A percentile compares a stretch with the other conserved stretches of the same genome.
phyloP scores from a whole-genome alignment of 2,888 invertebrate genomes.

The Anaspis maculata region DNA sequence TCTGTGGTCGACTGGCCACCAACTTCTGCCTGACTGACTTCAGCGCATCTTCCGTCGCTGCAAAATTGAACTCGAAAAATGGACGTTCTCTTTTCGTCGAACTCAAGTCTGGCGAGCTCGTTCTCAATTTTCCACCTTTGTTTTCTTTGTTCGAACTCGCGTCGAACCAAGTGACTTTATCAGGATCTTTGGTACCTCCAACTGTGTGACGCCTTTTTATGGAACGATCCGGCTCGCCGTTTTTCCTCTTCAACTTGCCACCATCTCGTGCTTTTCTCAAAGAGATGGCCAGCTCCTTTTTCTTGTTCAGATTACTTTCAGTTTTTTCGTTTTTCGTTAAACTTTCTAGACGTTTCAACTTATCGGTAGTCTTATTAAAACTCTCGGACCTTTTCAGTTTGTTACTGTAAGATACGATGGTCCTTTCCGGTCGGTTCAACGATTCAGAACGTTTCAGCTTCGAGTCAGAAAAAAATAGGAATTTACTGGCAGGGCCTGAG shows the following conservation, averaged over 20 bases:
- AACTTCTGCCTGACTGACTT: conserved; percentile 42
- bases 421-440: conserved; percentile 49
- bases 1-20: conserved; percentile 43
- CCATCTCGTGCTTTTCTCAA: conserved; percentile 44
- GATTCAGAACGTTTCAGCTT: conserved; percentile 56
- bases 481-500: no score
- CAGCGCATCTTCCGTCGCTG: conserved; percentile 46
- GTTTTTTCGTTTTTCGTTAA: conserved; percentile 67
- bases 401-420: conserved; percentile 37
- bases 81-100: conserved; percentile 40
- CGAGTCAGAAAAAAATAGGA: no score
- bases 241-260: conserved; percentile 64
- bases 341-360: conserved; percentile 53
- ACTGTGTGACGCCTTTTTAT: conserved; percentile 88
- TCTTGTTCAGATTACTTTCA: conserved; percentile 70
- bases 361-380: conserved; percentile 47
- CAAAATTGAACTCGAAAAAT: conserved; percentile 46
- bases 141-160: conserved; percentile 34
- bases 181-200: conserved; percentile 85
- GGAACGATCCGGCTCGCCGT: conserved; percentile 71
- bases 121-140: conserved; percentile 50
- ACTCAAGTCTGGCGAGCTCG: conserved; percentile 54
- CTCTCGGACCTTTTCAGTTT: conserved; percentile 56
- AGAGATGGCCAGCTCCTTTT: conserved; percentile 48
- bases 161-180: conserved; percentile 50